Evolutionary conservation across 1,140 invertebrate species (phyloP), one percentile per base, ranked within the genome.

Genomic region (Latrodectus geometricus): DNA sequence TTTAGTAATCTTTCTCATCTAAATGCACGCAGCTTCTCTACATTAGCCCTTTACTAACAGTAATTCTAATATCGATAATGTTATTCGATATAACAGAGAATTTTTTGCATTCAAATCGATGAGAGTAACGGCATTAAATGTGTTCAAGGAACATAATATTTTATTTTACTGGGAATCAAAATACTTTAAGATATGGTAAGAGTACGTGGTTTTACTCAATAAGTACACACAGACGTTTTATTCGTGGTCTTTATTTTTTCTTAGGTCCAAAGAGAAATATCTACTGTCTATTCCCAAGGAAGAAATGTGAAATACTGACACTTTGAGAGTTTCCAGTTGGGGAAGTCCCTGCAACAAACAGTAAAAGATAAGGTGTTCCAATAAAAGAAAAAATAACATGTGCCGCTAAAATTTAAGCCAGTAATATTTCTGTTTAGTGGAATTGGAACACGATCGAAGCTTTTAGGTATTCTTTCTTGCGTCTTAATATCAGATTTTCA

Each of bases 321-420:
- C 72, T 74, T 74, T 74, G 72, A 74, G 72, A 74, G 72, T 74
- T 74, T 17, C 72, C 72, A 74, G 72, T n/a, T 17, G 52, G 48
- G 23, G 20, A 50, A 48, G 52, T 50, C 20, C 72, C 49, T 11
- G 72, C n/a, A 20, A 52, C 17, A 74, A 52, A 74, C 49, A 20
- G 9, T 17, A 21, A 35, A 14, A 74, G 72, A 74, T 74, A 74
- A 74, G 72, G 72, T 17, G 52, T 61, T 20, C n/a, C 49, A 50
- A 74, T 74, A 74, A 74, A 50, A 74, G 48, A 74, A 35, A 35
- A 35, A 35, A 50, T 50, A 74, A n/a, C 72, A 74, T 50, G 72
- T 74, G 72, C 12, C 72, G n/a, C 9, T 48, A 50, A 74, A 74
- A 74, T 50, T 74, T 50, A 74, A 74, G 9, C 72, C 17, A 12